Evolutionary conservation across 1,140 invertebrate genomes (phyloP).

Genomic region (Dendroctonus valens): DNA sequence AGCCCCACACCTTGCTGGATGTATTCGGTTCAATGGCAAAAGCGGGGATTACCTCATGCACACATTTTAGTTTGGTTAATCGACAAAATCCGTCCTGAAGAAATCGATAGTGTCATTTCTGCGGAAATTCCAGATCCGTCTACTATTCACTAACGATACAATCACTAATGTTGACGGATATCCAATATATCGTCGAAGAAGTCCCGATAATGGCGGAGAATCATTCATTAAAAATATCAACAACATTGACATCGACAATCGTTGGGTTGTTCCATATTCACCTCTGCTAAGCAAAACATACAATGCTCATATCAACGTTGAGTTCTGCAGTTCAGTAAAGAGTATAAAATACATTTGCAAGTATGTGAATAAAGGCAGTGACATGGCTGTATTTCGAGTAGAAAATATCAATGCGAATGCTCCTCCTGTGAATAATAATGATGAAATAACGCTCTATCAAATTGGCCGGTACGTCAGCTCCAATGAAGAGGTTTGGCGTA

Average conservation of each 20-base stretch:
- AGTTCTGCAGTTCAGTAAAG: slow-evolving; percentile 48
- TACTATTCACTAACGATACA: slow-evolving; percentile 40
- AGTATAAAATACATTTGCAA: slow-evolving; percentile 48
- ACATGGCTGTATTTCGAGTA: slow-evolving; percentile 44
- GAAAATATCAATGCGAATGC: slow-evolving; percentile 37
- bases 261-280: slow-evolving; percentile 50
- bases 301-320: slow-evolving; percentile 49
- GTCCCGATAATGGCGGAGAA: slow-evolving; percentile 44
- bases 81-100: too few species aligned
- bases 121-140: too few species aligned
- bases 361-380: slow-evolving; percentile 44
- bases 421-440: slow-evolving; percentile 38
- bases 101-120: too few species aligned
- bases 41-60: too few species aligned
- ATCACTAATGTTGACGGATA: slow-evolving; percentile 44
- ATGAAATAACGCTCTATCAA: slow-evolving; percentile 49
- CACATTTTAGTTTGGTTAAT: too few species aligned
- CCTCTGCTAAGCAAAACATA: slow-evolving; percentile 45
- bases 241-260: slow-evolving; percentile 45
- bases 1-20: too few species aligned
- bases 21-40: too few species aligned
- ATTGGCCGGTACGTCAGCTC: slow-evolving; percentile 38
- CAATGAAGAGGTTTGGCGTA: slow-evolving; percentile 50
- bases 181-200: slow-evolving; percentile 50
- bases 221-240: slow-evolving; percentile 31